Conservation (phyloP, 2,797 vertebrate genomes). For the Eulemur mongoz region DNA sequence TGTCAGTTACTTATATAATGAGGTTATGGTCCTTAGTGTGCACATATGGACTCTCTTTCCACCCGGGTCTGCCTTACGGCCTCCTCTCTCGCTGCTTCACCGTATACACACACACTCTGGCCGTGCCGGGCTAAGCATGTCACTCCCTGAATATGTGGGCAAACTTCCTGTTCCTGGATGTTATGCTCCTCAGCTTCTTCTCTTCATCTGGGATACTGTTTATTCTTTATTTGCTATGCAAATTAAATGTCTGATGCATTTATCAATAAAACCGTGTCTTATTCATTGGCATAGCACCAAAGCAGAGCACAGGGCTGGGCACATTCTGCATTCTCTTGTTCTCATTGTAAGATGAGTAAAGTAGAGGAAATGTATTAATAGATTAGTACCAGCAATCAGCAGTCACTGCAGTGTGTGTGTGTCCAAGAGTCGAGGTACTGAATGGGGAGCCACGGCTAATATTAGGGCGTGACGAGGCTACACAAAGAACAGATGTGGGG, state of each 20-base stretch:
- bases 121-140: neutral
- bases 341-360: neutral
- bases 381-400: neutral
- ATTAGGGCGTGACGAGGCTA: neutral
- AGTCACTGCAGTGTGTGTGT: neutral
- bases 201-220: neutral
- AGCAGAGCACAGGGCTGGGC: neutral
- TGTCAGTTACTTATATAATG: neutral
- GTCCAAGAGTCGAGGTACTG: neutral
- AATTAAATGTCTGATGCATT: neutral
- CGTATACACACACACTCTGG: neutral
- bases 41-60: neutral
- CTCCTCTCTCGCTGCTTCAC: neutral
- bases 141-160: neutral
- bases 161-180: neutral
- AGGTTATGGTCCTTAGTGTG: neutral
- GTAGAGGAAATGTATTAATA: neutral
- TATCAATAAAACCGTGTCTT: neutral
- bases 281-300: neutral
- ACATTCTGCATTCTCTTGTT: neutral
- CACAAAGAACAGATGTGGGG: neutral
- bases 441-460: neutral
- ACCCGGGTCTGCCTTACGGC: neutral
- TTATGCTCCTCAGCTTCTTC: neutral
- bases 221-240: conserved; percentile 11